Percentiles rank a stretch among this genome's conserved stretches.
Conservation (phyloP, 2,888 invertebrate genomes). For the Gymnocheta viridis region DNA sequence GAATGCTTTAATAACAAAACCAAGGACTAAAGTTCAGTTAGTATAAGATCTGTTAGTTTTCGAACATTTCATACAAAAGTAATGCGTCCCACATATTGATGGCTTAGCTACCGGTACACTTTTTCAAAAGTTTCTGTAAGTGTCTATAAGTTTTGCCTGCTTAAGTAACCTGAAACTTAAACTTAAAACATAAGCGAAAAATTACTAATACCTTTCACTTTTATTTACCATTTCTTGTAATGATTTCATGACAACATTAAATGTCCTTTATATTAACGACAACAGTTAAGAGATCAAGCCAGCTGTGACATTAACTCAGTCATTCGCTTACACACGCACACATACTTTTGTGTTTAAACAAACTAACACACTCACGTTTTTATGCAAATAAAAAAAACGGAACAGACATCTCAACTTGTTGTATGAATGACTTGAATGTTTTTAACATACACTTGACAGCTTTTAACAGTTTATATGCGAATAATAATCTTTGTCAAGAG, state of each 20-base stretch:
- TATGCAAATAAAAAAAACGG: not conserved
- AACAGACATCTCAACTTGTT: constrained; percentile 42
- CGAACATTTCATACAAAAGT: no score
- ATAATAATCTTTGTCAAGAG: constrained; percentile 68
- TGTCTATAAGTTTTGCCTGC: no score
- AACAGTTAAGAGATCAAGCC: constrained; percentile 49
- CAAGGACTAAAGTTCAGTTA: no score
- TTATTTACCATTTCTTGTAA: not conserved
- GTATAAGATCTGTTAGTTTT: no score
- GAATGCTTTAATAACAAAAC: no score
- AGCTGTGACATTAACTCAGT: constrained; percentile 66
- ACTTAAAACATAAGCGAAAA: not conserved
- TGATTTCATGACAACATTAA: constrained; percentile 23
- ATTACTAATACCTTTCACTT: constrained; percentile 19
- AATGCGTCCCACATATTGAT: no score
- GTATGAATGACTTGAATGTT: constrained; percentile 46
- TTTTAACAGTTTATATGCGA: constrained; percentile 68
- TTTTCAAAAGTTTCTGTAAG: no score
- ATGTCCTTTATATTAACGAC: constrained; percentile 45
- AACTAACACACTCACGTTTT: not conserved
- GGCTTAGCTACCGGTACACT: no score
- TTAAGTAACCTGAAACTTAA: no score
- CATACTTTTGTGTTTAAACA: not conserved
- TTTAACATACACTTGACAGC: constrained; percentile 66
- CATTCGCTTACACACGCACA: constrained; percentile 14